Evolutionary conservation across 2,888 invertebrate species (phyloP).

Genomic region (Ectemnius continuus): DNA sequence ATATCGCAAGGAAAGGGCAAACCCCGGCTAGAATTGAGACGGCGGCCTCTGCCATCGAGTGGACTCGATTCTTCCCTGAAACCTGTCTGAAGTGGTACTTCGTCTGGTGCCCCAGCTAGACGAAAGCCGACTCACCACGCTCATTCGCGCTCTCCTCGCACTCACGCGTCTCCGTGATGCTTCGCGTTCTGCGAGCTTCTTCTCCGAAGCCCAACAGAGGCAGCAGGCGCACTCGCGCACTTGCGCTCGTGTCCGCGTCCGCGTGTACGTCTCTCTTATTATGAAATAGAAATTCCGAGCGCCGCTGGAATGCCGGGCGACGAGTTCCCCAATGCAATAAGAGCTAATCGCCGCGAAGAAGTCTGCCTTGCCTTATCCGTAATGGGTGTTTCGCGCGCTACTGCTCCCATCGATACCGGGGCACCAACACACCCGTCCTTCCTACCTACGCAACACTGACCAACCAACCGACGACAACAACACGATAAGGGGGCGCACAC

Average conservation of each 20-base stretch:
- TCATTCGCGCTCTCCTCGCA: too few species aligned
- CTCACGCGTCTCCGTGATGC: too few species aligned
- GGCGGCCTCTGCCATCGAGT: too few species aligned
- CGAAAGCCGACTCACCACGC: slow-evolving; percentile 10
- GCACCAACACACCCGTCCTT: too few species aligned
- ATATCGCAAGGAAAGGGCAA: slow-evolving; percentile 3
- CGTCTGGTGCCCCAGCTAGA: slow-evolving; percentile 12
- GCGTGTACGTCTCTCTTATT: slow-evolving; percentile 51
- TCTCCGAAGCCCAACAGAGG: too few species aligned
- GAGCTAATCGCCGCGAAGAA: slow-evolving; percentile 48
- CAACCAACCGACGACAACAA: too few species aligned
- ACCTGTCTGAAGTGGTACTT: slow-evolving; percentile 24
- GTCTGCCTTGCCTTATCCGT: slow-evolving; percentile 44
- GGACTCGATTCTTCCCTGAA: slow-evolving; percentile 2
- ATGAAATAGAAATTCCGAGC: slow-evolving; percentile 69
- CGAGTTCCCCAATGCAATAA: slow-evolving; percentile 66
- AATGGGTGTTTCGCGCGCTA: slow-evolving; percentile 11
- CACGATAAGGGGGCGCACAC: too few species aligned
- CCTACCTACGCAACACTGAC: too few species aligned
- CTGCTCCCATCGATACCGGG: background rate
- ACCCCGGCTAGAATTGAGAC: background rate
- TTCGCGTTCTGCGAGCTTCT: too few species aligned
- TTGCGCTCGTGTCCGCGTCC: slow-evolving; percentile 17
- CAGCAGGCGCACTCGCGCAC: too few species aligned
- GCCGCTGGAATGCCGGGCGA: slow-evolving; percentile 66